phyloP scores from a whole-genome alignment of 2,888 invertebrate species.

The Lasioglossum oenotherae region DNA sequence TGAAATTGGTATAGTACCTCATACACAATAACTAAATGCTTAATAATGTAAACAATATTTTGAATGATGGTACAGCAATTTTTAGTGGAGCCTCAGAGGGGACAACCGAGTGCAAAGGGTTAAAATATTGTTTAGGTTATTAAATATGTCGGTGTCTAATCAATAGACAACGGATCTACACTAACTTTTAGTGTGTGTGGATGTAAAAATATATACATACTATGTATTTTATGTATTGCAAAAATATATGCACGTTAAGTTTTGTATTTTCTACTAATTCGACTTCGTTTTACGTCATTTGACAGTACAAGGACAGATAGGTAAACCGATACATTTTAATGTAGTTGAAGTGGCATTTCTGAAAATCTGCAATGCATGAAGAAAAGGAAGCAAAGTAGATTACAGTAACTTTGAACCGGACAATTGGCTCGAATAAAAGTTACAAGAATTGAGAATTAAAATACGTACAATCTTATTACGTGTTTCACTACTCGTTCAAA shows the following conservation, averaged over 20 bases:
- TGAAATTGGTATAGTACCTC: no score
- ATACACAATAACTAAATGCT: no score
- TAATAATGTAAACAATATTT: no score
- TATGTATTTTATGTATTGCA: not conserved
- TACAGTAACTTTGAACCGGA: not conserved
- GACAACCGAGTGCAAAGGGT: no score
- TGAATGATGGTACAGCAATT: no score
- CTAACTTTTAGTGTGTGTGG: no score
- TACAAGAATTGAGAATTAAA: not conserved
- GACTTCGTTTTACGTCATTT: not conserved
- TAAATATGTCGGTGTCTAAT: no score
- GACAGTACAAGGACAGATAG: not conserved
- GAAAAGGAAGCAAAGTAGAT: not conserved
- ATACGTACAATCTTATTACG: not conserved
- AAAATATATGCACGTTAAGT: not conserved
- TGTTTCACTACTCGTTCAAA: not conserved
- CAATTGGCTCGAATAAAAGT: not conserved
- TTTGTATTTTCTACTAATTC: not conserved
- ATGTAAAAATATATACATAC: no score
- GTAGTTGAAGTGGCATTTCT: not conserved
- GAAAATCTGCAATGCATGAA: not conserved
- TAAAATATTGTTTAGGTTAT: no score
- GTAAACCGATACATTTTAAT: not conserved
- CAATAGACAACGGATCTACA: no score
- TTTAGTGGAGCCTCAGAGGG: no score